Base-by-base conservation (phyloP, 2,113 vertebrate species). In the Xenotilapia longispinis region DNA sequence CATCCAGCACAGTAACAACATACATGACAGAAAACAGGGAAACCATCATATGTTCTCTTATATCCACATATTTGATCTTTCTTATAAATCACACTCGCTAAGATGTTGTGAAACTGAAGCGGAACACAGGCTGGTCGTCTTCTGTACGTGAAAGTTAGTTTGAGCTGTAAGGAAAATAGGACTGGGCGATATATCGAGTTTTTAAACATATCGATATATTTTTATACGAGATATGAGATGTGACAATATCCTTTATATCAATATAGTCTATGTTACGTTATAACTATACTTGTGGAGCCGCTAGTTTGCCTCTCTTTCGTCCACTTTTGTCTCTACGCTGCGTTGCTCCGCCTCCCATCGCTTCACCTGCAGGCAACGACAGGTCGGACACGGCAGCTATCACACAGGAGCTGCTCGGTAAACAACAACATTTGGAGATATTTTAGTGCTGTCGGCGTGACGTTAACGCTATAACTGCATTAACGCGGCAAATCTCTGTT, bases 21-120 rank as follows among this genome's bases (percentile, higher is more conserved):
- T 65, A 65, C 33, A n/a, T 65, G 2, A 65, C 17, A n/a, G 60
- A n/a, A 63, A 36, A 0, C 33, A n/a, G 31, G 0, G 0, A 36
- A 38, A 21, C 19, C 11, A 2, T 68, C 1, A 38, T 38, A 21
- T 3, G 11, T 68, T 38, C 33, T 38, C 60, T 68, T 38, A 68
- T 21, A 5, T 38, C 60, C 33, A 65, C 33, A 65, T 65, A 65
- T 65, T 38, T 65, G 28, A 63, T 33, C 28, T 33, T 33, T 63
- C 17, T 63, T 4, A 33, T 33, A 63, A 63, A 63, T 33, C 2
- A 0, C 6, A 8, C n/a, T 42, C 1, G 3, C 65, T 9, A 4
- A 2, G 65, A 21, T 42, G 36, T 0, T 21, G 58, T 60, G 58
- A 38, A 13, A 17, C 28, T 36, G 60, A n/a, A 65, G 33, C 4